These are phyloP conservation scores for Climacteris rufus DNA, from an alignment of 2,113 vertebrate species.

Conservation along the genomic window DNA sequence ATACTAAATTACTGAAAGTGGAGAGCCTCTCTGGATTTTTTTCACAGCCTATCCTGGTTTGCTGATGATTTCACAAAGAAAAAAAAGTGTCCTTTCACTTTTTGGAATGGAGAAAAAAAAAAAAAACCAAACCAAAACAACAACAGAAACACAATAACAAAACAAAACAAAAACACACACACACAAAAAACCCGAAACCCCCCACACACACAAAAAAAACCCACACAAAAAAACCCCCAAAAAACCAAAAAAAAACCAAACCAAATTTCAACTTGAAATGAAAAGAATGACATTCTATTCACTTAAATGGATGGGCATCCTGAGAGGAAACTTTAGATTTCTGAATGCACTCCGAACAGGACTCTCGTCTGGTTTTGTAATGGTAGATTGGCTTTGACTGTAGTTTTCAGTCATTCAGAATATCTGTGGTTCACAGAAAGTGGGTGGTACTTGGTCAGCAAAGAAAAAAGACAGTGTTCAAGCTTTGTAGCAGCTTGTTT, in stretches of 20 bases:
- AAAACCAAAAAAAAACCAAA: accelerated
- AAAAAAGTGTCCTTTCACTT: neutral
- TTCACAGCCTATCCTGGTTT: neutral
- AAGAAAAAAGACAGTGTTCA: neutral
- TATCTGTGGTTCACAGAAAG: neutral
- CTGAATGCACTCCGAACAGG: neutral
- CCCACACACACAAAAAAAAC: too few relatives aligned
- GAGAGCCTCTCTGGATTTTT: neutral
- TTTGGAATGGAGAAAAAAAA: neutral
- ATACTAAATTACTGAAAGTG: neutral
- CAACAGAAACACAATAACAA: neutral
- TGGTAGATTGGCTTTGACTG: neutral
- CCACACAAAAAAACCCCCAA: too few relatives aligned
- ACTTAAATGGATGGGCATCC: neutral
- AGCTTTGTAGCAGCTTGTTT: neutral
- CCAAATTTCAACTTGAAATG: neutral
- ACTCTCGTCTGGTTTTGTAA: neutral
- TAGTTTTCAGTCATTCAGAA: neutral
- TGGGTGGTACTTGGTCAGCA: neutral
- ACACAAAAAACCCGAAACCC: too few relatives aligned
- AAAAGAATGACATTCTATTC: neutral
- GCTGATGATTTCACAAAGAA: neutral
- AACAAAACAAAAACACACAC: neutral
- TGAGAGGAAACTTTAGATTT: neutral
- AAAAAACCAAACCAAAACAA: neutral